Base-by-base conservation (phyloP, 1,140 invertebrate genomes). In the Scaptomyza hsui region DNA sequence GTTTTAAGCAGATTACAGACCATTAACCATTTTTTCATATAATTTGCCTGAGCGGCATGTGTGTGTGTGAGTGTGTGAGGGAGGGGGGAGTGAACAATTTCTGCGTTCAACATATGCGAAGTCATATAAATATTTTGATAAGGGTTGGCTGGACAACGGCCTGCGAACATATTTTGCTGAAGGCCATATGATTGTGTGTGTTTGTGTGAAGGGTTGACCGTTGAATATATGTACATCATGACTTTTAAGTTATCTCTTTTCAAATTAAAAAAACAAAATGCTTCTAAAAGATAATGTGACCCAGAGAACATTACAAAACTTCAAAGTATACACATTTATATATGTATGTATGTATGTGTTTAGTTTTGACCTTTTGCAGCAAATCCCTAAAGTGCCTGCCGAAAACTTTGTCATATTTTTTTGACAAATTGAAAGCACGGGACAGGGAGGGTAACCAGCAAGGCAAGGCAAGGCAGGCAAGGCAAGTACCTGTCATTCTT, bases 111-210 rank as follows among this genome's bases (percentile, higher is more conserved):
- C 83, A 89, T 89, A 85, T 89, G 83, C 69, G 78, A 86, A 86
- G 70, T 82, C 82, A 83, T 89, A 89, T 89, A 89, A 86, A 89
- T 89, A 80, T 89, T 89, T 89, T 89, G 85, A 89, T 89, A 89
- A 89, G 85, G 85, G 85, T 89, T 88, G 86, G 71, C 70, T 59
- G 57, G 45, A 29, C 71, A 71, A 57, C 69, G 65, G 72, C 65
- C 75, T 75, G 75, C 55, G 51, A 75, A 85, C 76, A 85, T 70
- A 75, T 80, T 78, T 79, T 62, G 63, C 76, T 67, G 37, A 52
- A 32, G 75, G 67, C 56, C 21, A 57, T 49, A 49, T 35, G 49
- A 32, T 37, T 41, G 21, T n/a, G 35, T 21, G 32, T 19, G 57
- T 57, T 42, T 49, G 39, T 39, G 39, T 19, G 45, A 78, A 75